A percentile compares a stretch with the other conserved stretches of the same genome.
These are phyloP conservation scores for Chrysotoxum bicinctum DNA, from an alignment of 2,888 invertebrate species.

Conservation along the genomic window DNA sequence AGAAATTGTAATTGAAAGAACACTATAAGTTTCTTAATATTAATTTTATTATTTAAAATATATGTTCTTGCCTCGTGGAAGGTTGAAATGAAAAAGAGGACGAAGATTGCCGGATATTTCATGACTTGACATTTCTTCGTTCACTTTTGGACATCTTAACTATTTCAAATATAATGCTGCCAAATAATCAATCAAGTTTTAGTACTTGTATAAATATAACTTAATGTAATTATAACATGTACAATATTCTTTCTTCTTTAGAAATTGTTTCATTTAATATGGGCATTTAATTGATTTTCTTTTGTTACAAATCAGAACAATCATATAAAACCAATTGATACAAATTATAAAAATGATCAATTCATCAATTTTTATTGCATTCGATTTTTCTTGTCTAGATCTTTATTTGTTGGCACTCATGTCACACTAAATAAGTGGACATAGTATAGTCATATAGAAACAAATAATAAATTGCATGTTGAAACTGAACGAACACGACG, in stretches of 20 bases:
- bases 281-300: background rate
- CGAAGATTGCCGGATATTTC: too few species aligned
- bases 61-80: too few species aligned
- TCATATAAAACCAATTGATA: conserved; percentile 6
- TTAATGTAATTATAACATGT: too few species aligned
- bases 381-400: conserved; percentile 8
- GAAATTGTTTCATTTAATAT: background rate
- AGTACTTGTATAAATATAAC: too few species aligned
- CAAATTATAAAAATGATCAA: conserved; percentile 12
- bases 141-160: too few species aligned
- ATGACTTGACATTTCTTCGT: too few species aligned
- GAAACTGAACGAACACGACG: conserved; percentile 4
- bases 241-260: background rate
- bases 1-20: too few species aligned
- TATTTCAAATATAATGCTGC: too few species aligned
- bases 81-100: too few species aligned
- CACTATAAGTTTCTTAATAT: too few species aligned
- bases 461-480: conserved; percentile 43
- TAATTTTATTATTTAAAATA: too few species aligned
- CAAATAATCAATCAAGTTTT: too few species aligned
- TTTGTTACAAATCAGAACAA: background rate
- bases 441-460: background rate
- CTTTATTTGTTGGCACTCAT: conserved; percentile 30
- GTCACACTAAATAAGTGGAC: conserved; percentile 14
- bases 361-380: conserved; percentile 38